These are phyloP conservation scores for Euzetes globulus DNA, from an alignment of 2,888 invertebrate genomes.

Conservation along the genomic window DNA sequence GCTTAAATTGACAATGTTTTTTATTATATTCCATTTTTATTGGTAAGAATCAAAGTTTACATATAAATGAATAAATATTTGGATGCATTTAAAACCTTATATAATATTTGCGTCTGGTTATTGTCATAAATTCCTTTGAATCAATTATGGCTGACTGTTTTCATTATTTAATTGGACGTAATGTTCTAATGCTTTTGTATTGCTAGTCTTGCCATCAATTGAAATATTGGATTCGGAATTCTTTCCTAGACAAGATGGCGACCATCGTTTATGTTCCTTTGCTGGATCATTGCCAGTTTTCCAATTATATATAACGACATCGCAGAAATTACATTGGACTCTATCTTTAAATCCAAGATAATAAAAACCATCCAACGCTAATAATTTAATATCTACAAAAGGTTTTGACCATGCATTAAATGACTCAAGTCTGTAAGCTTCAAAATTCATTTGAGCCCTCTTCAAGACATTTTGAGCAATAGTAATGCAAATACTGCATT, in stretches of 20 bases:
- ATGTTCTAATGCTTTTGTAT: no score
- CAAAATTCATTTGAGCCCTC: no score
- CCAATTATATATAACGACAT: neutral
- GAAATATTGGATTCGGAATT: neutral
- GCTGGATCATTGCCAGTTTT: neutral
- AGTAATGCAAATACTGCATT: no score
- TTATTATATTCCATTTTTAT: neutral
- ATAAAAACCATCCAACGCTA: neutral
- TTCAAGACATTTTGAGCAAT: no score
- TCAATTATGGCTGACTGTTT: no score
- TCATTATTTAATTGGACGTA: no score
- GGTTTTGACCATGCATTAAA: neutral
- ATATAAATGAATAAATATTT: no score
- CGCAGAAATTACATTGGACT: neutral
- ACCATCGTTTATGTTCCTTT: neutral
- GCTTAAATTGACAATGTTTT: constrained; percentile 6
- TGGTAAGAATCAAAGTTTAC: neutral
- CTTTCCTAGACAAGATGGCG: neutral
- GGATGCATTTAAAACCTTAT: no score
- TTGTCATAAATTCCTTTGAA: no score
- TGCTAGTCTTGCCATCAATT: no score
- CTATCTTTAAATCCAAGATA: neutral
- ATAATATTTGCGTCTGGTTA: no score
- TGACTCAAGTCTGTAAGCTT: no score
- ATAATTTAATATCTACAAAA: neutral